These are phyloP conservation scores for Atta texana DNA, from an alignment of 1,140 invertebrate genomes.

Conservation along the genomic window DNA sequence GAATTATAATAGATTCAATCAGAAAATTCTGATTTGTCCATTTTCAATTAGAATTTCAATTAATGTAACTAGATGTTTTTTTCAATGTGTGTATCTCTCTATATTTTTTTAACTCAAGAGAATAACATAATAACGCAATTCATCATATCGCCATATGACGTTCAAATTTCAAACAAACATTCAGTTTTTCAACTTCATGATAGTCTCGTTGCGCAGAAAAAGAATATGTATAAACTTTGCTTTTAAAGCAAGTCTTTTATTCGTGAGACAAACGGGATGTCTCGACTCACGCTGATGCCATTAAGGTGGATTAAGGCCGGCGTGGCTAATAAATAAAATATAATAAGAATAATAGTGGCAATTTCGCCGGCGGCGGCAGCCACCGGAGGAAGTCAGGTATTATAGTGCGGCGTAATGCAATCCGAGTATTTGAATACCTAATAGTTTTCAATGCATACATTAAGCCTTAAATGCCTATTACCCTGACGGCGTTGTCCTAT, in stretches of 20 bases:
- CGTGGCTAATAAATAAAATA: slow-evolving; percentile 76
- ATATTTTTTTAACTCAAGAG: background rate
- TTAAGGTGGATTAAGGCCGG: slow-evolving; percentile 75
- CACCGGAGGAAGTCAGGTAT: slow-evolving; percentile 78
- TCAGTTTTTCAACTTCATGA: background rate
- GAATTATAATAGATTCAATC: no score
- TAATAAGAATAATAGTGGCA: slow-evolving; percentile 80
- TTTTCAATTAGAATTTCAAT: no score
- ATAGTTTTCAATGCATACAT: slow-evolving; percentile 84
- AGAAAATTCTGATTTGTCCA: no score
- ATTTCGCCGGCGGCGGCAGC: slow-evolving; percentile 72
- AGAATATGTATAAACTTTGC: background rate
- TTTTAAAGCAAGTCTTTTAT: slow-evolving; percentile 2
- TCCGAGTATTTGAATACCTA: slow-evolving; percentile 83
- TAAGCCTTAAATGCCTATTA: slow-evolving; percentile 81
- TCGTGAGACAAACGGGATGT: slow-evolving; percentile 16
- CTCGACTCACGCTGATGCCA: slow-evolving; percentile 58
- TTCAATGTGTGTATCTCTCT: no score
- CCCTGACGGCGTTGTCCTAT: slow-evolving; percentile 77
- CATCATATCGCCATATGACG: background rate
- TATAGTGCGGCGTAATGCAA: slow-evolving; percentile 80
- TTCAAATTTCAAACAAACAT: background rate
- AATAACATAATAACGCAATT: background rate
- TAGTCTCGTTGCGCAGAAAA: background rate
- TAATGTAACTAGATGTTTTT: no score